Evolutionary conservation across 2,888 invertebrate genomes (phyloP), one percentile per base, ranked within the genome.

Genomic region (Mylabris sibirica): DNA sequence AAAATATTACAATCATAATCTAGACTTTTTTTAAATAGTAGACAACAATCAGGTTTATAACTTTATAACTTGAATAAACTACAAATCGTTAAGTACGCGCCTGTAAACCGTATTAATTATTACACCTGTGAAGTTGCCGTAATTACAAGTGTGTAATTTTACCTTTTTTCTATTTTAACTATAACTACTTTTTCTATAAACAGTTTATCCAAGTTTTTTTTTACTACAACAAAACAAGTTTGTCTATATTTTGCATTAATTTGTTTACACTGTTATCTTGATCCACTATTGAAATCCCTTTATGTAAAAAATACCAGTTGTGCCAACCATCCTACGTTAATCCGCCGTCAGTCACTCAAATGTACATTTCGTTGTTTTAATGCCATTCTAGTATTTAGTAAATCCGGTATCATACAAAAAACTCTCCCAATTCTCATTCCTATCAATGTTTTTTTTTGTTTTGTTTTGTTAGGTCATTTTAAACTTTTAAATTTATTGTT

Each of bases 91-190:
- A 44, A 41, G 41, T 41, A 20, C 17, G 4, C 17, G 20, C 24
- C 12, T 57, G 14, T 63, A 60, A 35, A 26, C 34, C 60, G 60
- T 64, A 64, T 67, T 67, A 67, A 67, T 67, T 60, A 63, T 60
- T 22, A 60, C 22, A 53, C 57, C 11, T 57, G 67, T 59, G 53
- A 22, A 63, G 60, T 63, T 49, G 30, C 59, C 34, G 49, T 67
- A 67, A 67, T 67, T 67, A 64, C 64, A 67, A 22, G 22, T 53
- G 22, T 24, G 24, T 57, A 57, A 57, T 12, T 12, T 57, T 22
- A 11, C 30, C 30, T 30, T 30, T 20, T 49, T 20, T 20, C 2
- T 0, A 20, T 57, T 57, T 12, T 14, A 22, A 9, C 2, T 53
- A 8, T 8, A 44, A 44, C 49, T 9, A 17, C 49, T 20, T 2